Conservation (phyloP, 2,113 vertebrate species). For the Fulica atra region DNA sequence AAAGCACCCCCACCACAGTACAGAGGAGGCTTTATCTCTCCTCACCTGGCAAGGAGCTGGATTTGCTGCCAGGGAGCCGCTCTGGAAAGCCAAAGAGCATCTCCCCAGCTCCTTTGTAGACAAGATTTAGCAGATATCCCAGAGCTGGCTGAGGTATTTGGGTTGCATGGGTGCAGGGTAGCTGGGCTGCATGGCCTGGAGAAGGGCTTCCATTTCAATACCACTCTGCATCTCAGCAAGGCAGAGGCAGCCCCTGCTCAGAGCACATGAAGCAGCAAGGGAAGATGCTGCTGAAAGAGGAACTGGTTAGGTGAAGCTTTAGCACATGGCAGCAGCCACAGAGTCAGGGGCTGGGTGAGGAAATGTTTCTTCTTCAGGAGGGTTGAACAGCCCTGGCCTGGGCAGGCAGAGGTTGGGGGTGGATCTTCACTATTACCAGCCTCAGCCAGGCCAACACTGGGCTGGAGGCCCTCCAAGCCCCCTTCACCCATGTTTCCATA, state of each 20-base stretch:
- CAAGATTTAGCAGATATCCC: neutral
- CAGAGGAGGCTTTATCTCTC: too few relatives aligned
- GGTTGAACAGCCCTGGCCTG: too few relatives aligned
- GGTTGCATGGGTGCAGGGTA: neutral
- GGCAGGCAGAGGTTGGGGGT: neutral
- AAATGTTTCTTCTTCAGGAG: neutral
- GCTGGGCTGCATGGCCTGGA: neutral
- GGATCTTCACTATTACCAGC: neutral
- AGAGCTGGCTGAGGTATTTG: neutral
- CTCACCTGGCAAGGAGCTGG: rapidly evolving
- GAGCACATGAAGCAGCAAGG: rapidly evolving
- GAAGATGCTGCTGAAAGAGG: neutral
- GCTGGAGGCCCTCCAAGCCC: neutral
- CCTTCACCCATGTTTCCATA: rapidly evolving
- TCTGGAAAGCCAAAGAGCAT: neutral
- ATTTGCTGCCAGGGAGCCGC: neutral
- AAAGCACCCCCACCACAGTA: too few relatives aligned
- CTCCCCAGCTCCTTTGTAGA: neutral
- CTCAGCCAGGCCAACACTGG: neutral
- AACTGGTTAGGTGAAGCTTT: too few relatives aligned
- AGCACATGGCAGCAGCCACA: neutral
- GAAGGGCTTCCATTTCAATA: neutral
- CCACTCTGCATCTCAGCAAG: neutral
- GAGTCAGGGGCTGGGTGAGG: neutral
- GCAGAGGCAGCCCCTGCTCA: neutral